These are phyloP conservation scores for Ceratoteleas bidentatus DNA, from an alignment of 1,140 invertebrate species.

Conservation along the genomic window DNA sequence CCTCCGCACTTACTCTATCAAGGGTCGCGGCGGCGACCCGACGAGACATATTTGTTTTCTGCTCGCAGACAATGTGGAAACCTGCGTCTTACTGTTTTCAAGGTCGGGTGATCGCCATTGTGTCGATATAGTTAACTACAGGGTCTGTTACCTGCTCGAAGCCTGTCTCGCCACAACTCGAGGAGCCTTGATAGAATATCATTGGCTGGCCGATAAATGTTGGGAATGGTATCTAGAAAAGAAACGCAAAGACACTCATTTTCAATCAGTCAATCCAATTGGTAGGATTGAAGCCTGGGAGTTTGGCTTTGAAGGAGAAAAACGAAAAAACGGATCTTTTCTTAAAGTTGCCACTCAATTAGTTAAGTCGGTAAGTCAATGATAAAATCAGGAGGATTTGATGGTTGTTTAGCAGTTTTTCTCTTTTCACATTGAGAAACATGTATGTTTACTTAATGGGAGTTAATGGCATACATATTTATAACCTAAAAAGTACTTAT, in stretches of 20 bases:
- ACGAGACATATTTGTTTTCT: constrained; percentile 47
- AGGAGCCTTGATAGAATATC: constrained; percentile 45
- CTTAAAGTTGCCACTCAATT: too few species aligned
- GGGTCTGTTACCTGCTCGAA: constrained; percentile 71
- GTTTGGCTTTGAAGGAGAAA: background rate
- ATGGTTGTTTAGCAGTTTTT: too few species aligned
- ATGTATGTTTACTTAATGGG: too few species aligned
- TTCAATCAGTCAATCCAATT: constrained; percentile 15
- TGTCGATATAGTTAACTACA: constrained; percentile 68
- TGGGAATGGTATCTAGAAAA: constrained; percentile 45
- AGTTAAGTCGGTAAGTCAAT: too few species aligned
- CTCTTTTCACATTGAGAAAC: too few species aligned
- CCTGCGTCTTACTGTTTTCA: constrained; percentile 58
- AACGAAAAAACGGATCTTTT: too few species aligned
- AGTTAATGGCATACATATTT: too few species aligned
- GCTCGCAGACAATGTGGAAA: constrained; percentile 51
- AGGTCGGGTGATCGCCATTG: constrained; percentile 72
- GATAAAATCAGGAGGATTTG: too few species aligned
- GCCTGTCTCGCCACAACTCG: constrained; percentile 23
- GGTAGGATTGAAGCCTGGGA: background rate
- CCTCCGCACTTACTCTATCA: too few species aligned
- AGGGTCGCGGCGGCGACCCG: background rate
- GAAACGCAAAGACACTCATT: constrained; percentile 19
- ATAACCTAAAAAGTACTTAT: too few species aligned
- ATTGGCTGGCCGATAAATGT: constrained; percentile 48